These are phyloP conservation scores for Ivindomyrus marchei DNA, from an alignment of 2,113 vertebrate genomes.

Conservation along the genomic window DNA sequence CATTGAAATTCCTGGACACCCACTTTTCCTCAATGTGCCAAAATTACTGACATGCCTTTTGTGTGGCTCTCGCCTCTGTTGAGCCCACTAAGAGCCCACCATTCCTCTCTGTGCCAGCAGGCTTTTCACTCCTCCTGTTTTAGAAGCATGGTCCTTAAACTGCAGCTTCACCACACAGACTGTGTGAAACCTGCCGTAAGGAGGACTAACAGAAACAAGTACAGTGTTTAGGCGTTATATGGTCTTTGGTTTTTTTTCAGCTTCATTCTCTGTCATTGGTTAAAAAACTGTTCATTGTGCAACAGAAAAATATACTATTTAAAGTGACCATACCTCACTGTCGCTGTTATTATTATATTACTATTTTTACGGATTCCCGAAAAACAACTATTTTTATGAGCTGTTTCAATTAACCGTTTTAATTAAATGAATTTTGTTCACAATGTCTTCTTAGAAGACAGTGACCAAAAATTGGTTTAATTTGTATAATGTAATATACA, in stretches of 20 bases:
- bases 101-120: not conserved
- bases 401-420: not conserved
- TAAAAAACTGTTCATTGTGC: not conserved
- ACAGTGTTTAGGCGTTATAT: not conserved
- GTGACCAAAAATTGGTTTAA: not conserved
- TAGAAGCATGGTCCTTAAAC: not conserved
- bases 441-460: not conserved
- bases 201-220: not conserved
- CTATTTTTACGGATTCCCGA: not conserved
- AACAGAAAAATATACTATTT: not conserved
- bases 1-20: constrained; percentile 42
- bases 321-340: not conserved
- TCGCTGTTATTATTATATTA: not conserved
- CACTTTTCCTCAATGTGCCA: constrained; percentile 39
- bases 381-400: not conserved
- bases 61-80: not conserved
- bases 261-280: not conserved
- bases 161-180: not conserved
- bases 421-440: not conserved
- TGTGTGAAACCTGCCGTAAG: not conserved
- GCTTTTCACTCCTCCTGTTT: not conserved
- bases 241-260: not conserved
- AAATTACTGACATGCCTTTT: constrained; percentile 38
- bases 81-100: not conserved
- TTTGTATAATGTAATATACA: not conserved